Conservation (phyloP, 1,140 invertebrate genomes). For the Campoletis sonorensis region DNA sequence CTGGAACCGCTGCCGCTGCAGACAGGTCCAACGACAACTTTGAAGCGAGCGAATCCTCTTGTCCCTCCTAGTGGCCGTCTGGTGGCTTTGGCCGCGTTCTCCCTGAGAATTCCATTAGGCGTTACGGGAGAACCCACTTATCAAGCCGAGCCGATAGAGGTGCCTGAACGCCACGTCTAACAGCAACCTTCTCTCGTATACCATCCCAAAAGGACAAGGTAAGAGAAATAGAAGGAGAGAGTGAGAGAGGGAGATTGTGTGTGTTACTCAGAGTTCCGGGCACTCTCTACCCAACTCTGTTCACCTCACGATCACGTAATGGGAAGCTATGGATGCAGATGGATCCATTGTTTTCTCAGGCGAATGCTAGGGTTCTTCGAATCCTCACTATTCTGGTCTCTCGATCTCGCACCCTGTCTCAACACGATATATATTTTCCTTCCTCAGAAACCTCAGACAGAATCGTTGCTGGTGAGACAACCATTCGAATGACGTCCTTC, state of each 20-base stretch:
- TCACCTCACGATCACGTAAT: constrained; percentile 44
- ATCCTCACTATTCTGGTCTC: constrained; percentile 12
- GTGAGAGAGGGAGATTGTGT: background rate
- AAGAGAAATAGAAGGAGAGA: background rate
- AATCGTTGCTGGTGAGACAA: background rate
- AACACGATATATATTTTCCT: background rate
- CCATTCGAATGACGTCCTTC: constrained; percentile 22
- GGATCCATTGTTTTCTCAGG: constrained; percentile 53
- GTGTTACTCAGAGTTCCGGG: no score
- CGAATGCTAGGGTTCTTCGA: constrained; percentile 37
- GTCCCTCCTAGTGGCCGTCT: background rate
- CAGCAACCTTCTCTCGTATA: constrained; percentile 23
- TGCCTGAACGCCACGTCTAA: constrained; percentile 35
- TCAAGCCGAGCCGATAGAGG: constrained; percentile 51
- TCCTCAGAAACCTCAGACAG: constrained; percentile 2
- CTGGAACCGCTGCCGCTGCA: background rate
- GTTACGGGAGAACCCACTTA: constrained; percentile 48
- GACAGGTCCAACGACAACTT: constrained; percentile 37
- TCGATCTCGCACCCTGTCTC: constrained; percentile 23
- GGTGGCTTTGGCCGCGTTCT: constrained; percentile 6
- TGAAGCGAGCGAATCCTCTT: constrained; percentile 16
- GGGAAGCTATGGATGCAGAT: constrained; percentile 50
- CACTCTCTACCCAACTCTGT: constrained; percentile 25
- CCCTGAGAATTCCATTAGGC: constrained; percentile 50
- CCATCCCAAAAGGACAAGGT: background rate